phyloP scores from a whole-genome alignment of 1,140 invertebrate genomes.

The Oedothorax gibbosus region DNA sequence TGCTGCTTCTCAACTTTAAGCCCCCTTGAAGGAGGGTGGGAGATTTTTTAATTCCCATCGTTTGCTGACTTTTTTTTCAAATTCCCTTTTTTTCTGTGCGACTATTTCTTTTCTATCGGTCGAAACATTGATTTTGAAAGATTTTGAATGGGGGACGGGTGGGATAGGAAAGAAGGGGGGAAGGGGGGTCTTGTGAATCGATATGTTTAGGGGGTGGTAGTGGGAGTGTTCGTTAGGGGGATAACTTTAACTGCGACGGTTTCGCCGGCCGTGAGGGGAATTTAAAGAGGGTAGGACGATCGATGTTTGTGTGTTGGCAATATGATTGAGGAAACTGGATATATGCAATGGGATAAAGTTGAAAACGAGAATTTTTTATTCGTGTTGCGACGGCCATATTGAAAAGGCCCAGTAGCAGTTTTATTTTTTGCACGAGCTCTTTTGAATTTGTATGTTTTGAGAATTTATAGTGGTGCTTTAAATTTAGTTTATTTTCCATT shows the following conservation, averaged over 20 bases:
- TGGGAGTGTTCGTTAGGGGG: slow-evolving; percentile 22
- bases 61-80: neutral
- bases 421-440: too few species aligned
- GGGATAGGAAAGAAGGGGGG: neutral
- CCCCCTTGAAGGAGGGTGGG: neutral
- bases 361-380: too few species aligned
- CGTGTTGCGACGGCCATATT: too few species aligned
- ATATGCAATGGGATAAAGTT: too few species aligned
- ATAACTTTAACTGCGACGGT: neutral
- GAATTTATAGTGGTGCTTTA: too few species aligned
- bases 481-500: too few species aligned
- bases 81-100: neutral
- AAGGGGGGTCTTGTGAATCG: neutral
- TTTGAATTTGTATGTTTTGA: too few species aligned
- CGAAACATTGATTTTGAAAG: too few species aligned
- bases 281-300: neutral
- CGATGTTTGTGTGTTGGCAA: too few species aligned
- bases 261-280: slow-evolving; percentile 12
- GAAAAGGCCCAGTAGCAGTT: too few species aligned
- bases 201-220: slow-evolving; percentile 8
- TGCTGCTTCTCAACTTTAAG: neutral
- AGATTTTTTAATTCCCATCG: slow-evolving; percentile 17
- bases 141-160: neutral
- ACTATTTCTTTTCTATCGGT: too few species aligned
- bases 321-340: too few species aligned